Conservation (phyloP, 2,113 vertebrate species). For the Nannospalax galili region DNA sequence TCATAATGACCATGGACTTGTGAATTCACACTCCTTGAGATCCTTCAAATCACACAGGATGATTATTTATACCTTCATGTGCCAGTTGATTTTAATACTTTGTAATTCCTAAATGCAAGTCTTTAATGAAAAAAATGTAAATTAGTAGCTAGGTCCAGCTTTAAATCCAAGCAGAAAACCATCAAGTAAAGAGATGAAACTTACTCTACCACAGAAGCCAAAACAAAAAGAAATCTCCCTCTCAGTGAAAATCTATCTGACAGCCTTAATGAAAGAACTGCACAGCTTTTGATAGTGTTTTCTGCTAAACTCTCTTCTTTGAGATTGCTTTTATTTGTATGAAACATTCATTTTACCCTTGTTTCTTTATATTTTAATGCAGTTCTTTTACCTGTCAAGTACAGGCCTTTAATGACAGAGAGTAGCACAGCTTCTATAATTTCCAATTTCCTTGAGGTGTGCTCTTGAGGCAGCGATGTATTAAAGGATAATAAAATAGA, state of each 20-base stretch:
- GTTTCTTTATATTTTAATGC: constrained; percentile 41
- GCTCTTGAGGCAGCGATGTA: neutral
- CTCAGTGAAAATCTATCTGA: constrained; percentile 68
- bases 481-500: neutral
- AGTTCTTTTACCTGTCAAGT: constrained; percentile 30
- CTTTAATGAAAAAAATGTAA: constrained; percentile 70
- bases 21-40: constrained; percentile 66
- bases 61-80: constrained; percentile 78
- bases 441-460: constrained; percentile 8
- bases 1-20: constrained; percentile 53
- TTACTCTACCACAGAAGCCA: constrained; percentile 26
- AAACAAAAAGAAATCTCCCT: constrained; percentile 65
- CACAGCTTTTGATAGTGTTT: neutral
- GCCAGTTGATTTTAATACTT: constrained; percentile 73
- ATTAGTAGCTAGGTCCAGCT: constrained; percentile 46
- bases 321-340: constrained; percentile 48
- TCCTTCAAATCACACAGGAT: constrained; percentile 49
- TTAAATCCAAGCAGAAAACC: constrained; percentile 69
- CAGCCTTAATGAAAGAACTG: constrained; percentile 66
- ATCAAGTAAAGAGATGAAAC: constrained; percentile 52
- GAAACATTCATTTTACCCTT: constrained; percentile 18
- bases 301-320: neutral
- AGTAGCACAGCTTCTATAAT: neutral
- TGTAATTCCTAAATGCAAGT: constrained; percentile 69
- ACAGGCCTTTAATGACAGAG: neutral